These are phyloP conservation scores for Oscheius sp. DNA, from an alignment of 2,888 invertebrate genomes.

Conservation along the genomic window DNA sequence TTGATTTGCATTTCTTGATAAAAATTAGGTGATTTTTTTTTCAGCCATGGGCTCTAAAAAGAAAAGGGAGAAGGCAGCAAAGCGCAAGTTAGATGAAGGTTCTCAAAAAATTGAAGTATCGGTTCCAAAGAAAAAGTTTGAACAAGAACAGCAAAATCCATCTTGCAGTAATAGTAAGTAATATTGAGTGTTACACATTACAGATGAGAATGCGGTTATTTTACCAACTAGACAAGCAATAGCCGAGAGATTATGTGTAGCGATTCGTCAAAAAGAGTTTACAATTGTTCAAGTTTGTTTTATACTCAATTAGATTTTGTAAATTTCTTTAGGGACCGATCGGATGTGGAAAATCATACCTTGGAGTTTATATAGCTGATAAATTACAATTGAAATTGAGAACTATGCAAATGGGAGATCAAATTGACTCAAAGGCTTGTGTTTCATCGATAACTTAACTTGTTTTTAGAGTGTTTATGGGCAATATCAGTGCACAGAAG, in stretches of 20 bases:
- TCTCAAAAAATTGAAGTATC: slow-evolving; percentile 21
- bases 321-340: no score
- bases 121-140: slow-evolving; percentile 10
- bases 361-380: slow-evolving; percentile 86
- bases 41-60: slow-evolving; percentile 23
- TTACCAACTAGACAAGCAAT: slow-evolving; percentile 27
- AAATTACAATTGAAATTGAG: slow-evolving; percentile 80
- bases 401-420: slow-evolving; percentile 93
- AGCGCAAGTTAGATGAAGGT: slow-evolving; percentile 22
- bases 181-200: neutral
- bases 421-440: slow-evolving; percentile 88
- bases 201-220: neutral
- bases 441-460: slow-evolving; percentile 15
- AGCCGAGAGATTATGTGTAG: slow-evolving; percentile 3
- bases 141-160: neutral
- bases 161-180: neutral
- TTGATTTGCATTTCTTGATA: neutral
- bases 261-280: slow-evolving; percentile 17
- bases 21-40: no score
- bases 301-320: no score
- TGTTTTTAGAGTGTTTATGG: slow-evolving; percentile 81
- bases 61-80: slow-evolving; percentile 7
- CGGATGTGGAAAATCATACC: slow-evolving; percentile 90
- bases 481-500: slow-evolving; percentile 90
- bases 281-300: slow-evolving; percentile 26